phyloP scores from a whole-genome alignment of 2,888 invertebrate genomes.

The Melinaea menophilus region DNA sequence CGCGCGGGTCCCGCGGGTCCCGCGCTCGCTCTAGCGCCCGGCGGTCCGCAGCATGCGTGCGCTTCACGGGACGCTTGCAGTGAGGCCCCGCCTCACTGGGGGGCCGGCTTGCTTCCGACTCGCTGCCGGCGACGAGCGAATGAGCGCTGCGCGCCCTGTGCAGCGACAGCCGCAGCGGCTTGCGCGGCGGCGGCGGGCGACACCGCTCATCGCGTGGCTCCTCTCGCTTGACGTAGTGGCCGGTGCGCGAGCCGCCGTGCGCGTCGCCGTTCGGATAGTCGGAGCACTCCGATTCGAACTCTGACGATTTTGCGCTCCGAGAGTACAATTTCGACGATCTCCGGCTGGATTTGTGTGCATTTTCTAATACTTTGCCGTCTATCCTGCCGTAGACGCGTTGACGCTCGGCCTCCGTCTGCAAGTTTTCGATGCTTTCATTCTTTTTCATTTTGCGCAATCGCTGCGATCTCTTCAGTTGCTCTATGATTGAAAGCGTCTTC shows the following conservation, averaged over 20 bases:
- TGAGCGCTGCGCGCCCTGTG: conserved; percentile 91
- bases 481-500: conserved; percentile 69
- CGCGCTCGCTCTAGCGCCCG: conserved; percentile 52
- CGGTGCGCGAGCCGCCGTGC: conserved; percentile 61
- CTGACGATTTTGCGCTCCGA: conserved; percentile 84
- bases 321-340: conserved; percentile 70
- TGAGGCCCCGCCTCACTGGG: conserved; percentile 59
- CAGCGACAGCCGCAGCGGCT: conserved; percentile 88
- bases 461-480: conserved; percentile 68
- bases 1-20: conserved; percentile 52
- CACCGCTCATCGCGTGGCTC: conserved; percentile 63
- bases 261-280: conserved; percentile 69
- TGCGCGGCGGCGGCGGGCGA: conserved; percentile 89
- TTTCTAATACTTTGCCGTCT: conserved; percentile 74
- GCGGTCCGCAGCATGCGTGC: conserved; percentile 69
- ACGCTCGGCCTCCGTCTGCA: conserved; percentile 70
- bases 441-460: conserved; percentile 63
- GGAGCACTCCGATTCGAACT: conserved; percentile 86
- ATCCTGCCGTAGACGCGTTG: conserved; percentile 67
- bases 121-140: conserved; percentile 77
- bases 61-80: conserved; percentile 77
- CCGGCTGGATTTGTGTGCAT: conserved; percentile 74
- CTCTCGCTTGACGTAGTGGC: conserved; percentile 66
- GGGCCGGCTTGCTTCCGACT: conserved; percentile 64
- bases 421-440: conserved; percentile 68